Evolutionary conservation across 1,140 invertebrate genomes (phyloP).

Genomic region (Drosophila nigromelanica): DNA sequence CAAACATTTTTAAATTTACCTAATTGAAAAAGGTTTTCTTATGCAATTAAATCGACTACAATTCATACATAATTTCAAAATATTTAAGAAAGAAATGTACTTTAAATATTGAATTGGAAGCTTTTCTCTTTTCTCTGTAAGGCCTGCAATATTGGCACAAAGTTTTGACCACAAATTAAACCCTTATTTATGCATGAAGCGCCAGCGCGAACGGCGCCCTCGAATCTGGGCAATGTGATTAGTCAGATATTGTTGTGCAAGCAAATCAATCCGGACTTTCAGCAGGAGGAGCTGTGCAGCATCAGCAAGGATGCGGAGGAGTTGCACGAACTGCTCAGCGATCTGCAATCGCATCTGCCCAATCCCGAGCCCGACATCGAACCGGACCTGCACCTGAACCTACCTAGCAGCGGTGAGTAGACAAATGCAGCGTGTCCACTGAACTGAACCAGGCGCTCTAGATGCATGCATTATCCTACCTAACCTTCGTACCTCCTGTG

Average conservation of each 20-base stretch:
- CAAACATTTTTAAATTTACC: no score
- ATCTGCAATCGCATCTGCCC: slow-evolving; percentile 94
- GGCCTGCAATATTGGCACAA: no score
- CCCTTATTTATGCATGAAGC: slow-evolving; percentile 31
- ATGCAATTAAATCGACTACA: no score
- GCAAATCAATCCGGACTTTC: slow-evolving; percentile 94
- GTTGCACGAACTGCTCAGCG: slow-evolving; percentile 89
- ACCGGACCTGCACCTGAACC: slow-evolving; percentile 23
- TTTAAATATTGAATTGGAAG: no score
- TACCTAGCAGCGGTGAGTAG: slow-evolving; percentile 46
- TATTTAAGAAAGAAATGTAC: no score
- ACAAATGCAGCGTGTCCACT: slow-evolving; percentile 10
- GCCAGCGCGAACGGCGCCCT: slow-evolving; percentile 94
- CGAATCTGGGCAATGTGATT: slow-evolving; percentile 94
- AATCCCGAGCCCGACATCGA: slow-evolving; percentile 83
- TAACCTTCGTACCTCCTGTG: neutral
- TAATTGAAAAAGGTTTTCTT: no score
- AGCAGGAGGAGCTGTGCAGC: slow-evolving; percentile 94
- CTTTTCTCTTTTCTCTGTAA: no score
- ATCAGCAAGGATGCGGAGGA: slow-evolving; percentile 93
- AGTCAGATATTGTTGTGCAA: slow-evolving; percentile 94
- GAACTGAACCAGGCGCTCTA: slow-evolving; percentile 5
- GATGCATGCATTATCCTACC: neutral
- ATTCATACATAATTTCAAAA: no score
- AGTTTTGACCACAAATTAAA: no score